phyloP scores from a whole-genome alignment of 2,888 invertebrate species.

The Chrysomela aeneicollis region DNA sequence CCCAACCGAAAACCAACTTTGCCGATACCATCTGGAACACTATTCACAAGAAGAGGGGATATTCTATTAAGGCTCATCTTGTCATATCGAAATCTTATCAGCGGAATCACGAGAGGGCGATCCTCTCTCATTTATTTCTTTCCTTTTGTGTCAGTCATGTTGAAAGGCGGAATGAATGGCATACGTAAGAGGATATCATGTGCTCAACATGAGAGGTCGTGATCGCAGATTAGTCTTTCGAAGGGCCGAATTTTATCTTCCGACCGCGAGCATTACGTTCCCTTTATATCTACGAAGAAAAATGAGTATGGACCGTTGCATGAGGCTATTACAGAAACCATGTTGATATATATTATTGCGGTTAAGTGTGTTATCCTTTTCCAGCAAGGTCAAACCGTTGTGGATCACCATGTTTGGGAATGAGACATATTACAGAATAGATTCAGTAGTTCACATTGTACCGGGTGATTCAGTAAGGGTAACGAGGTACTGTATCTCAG shows the following conservation, averaged over 20 bases:
- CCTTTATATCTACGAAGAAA: not conserved
- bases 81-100: constrained; percentile 32
- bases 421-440: too few species aligned
- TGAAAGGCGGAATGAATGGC: constrained; percentile 28
- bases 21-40: not conserved
- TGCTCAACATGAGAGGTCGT: constrained; percentile 28
- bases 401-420: too few species aligned
- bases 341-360: too few species aligned
- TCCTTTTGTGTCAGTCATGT: constrained; percentile 28
- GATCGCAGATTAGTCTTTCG: constrained; percentile 33
- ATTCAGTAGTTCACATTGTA: too few species aligned
- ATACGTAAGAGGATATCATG: constrained; percentile 34
- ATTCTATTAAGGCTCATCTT: constrained; percentile 20
- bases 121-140: constrained; percentile 33
- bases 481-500: too few species aligned
- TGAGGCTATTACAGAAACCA: not conserved
- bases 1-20: too few species aligned
- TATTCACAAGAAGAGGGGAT: constrained; percentile 2
- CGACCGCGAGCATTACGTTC: constrained; percentile 9
- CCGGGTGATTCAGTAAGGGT: too few species aligned
- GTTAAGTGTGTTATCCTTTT: too few species aligned
- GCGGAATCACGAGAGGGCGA: constrained; percentile 30
- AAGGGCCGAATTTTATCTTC: constrained; percentile 30
- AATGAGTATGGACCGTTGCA: not conserved
- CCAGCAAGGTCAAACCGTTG: too few species aligned